Evolutionary conservation across 2,888 invertebrate species (phyloP), one percentile per base, ranked within the genome.

Genomic region (Cheilosia vulpina): DNA sequence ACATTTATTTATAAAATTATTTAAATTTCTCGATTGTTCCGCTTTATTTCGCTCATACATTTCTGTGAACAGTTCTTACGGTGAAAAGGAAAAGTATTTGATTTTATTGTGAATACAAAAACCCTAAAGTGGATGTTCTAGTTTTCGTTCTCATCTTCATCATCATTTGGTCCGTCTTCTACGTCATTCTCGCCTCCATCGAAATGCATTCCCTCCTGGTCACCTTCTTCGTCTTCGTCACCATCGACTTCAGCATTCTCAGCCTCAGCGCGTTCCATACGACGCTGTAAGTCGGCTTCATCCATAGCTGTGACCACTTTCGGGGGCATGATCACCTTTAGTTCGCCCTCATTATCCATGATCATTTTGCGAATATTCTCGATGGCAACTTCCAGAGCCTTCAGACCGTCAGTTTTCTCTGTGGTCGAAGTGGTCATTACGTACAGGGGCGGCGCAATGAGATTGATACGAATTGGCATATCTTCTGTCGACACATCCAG

Each of bases 351-450:
- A 13, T 95, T 93, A 17, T 94, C 94, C 21, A 94, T 94, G 87
- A 99, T 99, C 83, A 95, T 96, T 83, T 94, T 94, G 90, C 96
- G 94, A 85, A 99, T 98, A 89, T 95, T 95, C 87, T 96, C 96
- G 83, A 99, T 97, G 17, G 98, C 98, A 88, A 96, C 95, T 90
- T 97, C 96, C 63, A 99, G 93, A 6, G 97, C 96, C 92, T 96
- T 96, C 57, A 99, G 93, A 2, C 99, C 99, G 89, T 98, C 98
- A 60, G 96, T 94, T 91, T 98, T 97, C 91, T 99, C 99, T 31
- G 99, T 97, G 0, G 99, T 99, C 34, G 98, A 98, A 55, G 99
- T 99, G 17, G 99, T 99, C 95, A 99, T 98, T 79, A 99, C 99
- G 82, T 91, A 99, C 88, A 98, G 93, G 69, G 99, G 99, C 41